Base-by-base conservation (phyloP, 2,888 invertebrate species). In the Ctena decussata region DNA sequence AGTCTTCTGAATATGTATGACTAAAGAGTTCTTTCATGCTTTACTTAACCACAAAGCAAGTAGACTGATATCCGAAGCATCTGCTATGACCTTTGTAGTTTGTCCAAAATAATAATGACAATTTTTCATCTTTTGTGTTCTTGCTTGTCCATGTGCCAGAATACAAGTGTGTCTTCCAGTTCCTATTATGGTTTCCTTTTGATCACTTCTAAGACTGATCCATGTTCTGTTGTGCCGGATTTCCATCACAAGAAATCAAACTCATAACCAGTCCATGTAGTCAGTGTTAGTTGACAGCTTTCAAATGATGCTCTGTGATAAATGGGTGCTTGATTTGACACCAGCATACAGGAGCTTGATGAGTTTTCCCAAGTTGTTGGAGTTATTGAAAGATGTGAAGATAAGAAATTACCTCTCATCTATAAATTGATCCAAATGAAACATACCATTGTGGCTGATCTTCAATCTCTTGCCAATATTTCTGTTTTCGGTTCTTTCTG, bases 391-490 rank as follows among this genome's bases (percentile, higher is more conserved):
- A 35, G 65, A 65, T 65, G 1, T 35, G 65, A 35, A 35, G 65
- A 65, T 65, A 65, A 65, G 65, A 65, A 65, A 65, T 65, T 65
- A 65, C 18, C 65, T 35, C 65, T 65, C 65, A 65, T 65, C 65
- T 65, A 35, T 8, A 65, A 65, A 65, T 32, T 65, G 65, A 65
- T 65, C 65, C 65, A 65, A 35, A 60, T 60, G 60, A 60, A 60
- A 60, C 60, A 60, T 60, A 60, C 6, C 5, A 35, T 35, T 35
- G 11, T 65, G 65, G 32, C 35, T 65, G 65, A 65, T 65, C 65
- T 65, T 65, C 65, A 32, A 65, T 65, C 65, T 35, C 21, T 32
- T 65, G 53, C n/a, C 53, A 53, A 53, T 53, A 11, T 53, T 53
- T 53, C n/a, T n/a, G 5, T n/a, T 21, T 53, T 53, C 21, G n/a